Conservation (phyloP, 2,113 vertebrate genomes). For the Chiloscyllium plagiosum region DNA sequence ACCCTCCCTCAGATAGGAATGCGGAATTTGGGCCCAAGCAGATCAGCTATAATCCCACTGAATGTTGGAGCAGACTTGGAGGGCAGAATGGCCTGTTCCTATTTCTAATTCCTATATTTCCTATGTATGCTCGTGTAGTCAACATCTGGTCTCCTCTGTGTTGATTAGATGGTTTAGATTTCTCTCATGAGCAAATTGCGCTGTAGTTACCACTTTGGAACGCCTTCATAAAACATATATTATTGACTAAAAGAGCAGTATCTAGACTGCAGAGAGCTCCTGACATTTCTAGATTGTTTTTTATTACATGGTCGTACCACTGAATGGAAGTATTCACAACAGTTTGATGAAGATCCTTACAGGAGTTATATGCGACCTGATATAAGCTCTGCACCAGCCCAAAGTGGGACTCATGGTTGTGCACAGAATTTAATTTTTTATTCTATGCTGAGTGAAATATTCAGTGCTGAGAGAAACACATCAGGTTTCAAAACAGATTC, state of each 20-base stretch:
- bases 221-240: not conserved
- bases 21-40: too few species aligned
- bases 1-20: too few species aligned
- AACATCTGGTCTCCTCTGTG: not conserved
- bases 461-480: not conserved
- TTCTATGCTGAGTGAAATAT: not conserved
- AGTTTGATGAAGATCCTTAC: not conserved
- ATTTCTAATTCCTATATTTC: too few species aligned
- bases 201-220: not conserved
- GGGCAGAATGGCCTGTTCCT: too few species aligned
- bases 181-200: not conserved
- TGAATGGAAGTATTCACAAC: not conserved
- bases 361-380: not conserved
- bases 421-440: not conserved
- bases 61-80: too few species aligned
- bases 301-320: not conserved
- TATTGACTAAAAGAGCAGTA: not conserved
- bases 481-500: not conserved
- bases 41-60: too few species aligned
- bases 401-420: not conserved
- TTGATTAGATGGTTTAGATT: not conserved
- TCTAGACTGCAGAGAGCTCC: too few species aligned
- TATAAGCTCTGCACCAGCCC: not conserved
- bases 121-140: too few species aligned
- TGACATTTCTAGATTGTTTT: not conserved